These are phyloP conservation scores for Halisarca cf. caerulea DNA, from an alignment of 37 sponge, comb jelly and placozoan species.

Conservation along the genomic window DNA sequence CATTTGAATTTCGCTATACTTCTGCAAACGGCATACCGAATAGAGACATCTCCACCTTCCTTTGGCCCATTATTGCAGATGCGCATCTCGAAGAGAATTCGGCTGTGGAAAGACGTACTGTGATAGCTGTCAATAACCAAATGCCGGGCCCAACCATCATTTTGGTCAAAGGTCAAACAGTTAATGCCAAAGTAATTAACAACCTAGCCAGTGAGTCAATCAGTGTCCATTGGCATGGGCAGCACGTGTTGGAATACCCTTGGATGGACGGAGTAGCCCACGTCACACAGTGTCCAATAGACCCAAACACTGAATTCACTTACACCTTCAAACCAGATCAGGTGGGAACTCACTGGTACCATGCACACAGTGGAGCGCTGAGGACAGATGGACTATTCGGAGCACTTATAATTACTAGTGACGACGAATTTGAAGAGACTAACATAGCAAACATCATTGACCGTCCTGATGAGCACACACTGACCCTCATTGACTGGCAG, in stretches of 20 bases:
- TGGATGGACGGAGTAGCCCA: conserved; percentile 85
- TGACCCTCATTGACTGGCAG: conserved; percentile 77
- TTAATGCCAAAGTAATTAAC: conserved; percentile 47
- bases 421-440: neutral
- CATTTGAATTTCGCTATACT: neutral
- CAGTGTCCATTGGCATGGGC: conserved; percentile 87
- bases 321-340: conserved; percentile 67
- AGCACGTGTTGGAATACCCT: conserved; percentile 59
- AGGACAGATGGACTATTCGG: conserved; percentile 80
- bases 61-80: conserved; percentile 9
- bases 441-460: conserved; percentile 6
- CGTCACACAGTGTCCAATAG: conserved; percentile 69
- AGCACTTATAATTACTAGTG: conserved; percentile 58
- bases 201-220: conserved; percentile 55
- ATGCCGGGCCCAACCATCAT: conserved; percentile 15
- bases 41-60: neutral
- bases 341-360: conserved; percentile 86
- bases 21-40: neutral
- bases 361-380: conserved; percentile 78
- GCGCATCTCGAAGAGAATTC: neutral
- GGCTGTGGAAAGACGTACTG: neutral
- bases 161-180: neutral
- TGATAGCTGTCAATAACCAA: conserved; percentile 23
- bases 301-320: conserved; percentile 38
- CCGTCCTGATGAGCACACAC: conserved; percentile 64